Evolutionary conservation across 2,888 invertebrate genomes (phyloP).

Genomic region (Drosophila prostipennis): DNA sequence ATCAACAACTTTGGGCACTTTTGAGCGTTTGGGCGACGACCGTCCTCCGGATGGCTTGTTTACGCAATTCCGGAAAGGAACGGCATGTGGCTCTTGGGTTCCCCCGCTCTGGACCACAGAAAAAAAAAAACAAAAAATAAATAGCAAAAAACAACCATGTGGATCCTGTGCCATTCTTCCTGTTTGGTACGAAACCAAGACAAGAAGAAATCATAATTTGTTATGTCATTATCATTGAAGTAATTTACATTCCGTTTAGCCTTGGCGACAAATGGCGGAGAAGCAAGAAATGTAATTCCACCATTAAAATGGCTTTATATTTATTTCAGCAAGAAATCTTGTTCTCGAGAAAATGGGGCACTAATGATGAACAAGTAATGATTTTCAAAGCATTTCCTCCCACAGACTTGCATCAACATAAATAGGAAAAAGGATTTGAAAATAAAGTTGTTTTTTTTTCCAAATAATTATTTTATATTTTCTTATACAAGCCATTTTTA

Average conservation of each 20-base stretch:
- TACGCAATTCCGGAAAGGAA: conserved; percentile 39
- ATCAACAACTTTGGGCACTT: not conserved
- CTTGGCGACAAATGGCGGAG: conserved; percentile 1
- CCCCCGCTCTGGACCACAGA: not conserved
- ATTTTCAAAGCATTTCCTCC: not conserved
- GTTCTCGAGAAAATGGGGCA: not conserved
- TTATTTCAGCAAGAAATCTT: not conserved
- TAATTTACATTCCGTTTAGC: conserved; percentile 13
- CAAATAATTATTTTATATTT: too few relatives aligned
- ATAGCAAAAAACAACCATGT: too few relatives aligned
- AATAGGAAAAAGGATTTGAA: too few relatives aligned
- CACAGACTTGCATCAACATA: too few relatives aligned
- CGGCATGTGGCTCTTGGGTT: not conserved
- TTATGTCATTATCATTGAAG: conserved; percentile 2
- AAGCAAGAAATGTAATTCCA: not conserved
- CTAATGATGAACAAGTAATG: not conserved
- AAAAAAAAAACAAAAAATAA: not conserved
- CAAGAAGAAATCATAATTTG: conserved; percentile 7
- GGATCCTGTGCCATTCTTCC: not conserved
- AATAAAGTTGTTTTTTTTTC: too few relatives aligned
- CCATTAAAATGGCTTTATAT: not conserved
- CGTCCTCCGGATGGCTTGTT: conserved; percentile 33
- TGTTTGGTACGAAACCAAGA: not conserved
- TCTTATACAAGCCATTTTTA: too few relatives aligned
- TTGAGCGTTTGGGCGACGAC: conserved; percentile 8